Evolutionary conservation across 2,797 vertebrate genomes (phyloP), one percentile per base, ranked within the genome.

Genomic region (Margarornis squamiger): DNA sequence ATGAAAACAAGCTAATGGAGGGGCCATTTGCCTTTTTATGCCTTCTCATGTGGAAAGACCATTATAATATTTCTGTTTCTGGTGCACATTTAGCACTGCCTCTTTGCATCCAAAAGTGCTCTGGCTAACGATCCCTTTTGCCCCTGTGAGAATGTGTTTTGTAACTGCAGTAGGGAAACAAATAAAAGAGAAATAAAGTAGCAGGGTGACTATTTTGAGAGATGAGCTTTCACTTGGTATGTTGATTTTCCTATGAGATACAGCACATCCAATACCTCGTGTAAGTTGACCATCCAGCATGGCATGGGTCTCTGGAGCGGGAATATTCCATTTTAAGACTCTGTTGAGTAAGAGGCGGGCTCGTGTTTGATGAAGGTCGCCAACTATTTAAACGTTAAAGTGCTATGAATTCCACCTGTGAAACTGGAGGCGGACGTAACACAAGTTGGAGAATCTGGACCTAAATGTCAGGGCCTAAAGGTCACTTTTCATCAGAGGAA

Each of bases 391-490:
- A 75, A 90, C 32, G 7, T 63, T 78, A 48, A 59, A 94, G 71
- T 74, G 86, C 74, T 92, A 22, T 75, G 75, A 87, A 95, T 95
- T 92, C 80, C 86, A 89, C 93, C 92, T 95, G 88, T 97, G 96
- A 95, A 96, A 96, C 88, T 93, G 77, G 93, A 96, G 94, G 90
- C 57, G 36, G 93, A 96, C 88, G 86, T 95, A 94, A 77, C 78
- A 67, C 86, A 93, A 95, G 81, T 89, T 92, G 80, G 77, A 85
- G 92, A 94, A 92, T 90, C 68, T 65, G 65, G 57, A 65, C 77
- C 86, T 95, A 94, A 96, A 96, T 94, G 93, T 96, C 95, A 96
- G 45, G 36, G 8, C 80, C 77, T 80, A 95, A 96, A 95, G 94
- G 86, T 96, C 96, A 83, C 61, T 82, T 88, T 93, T 89, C 32